Base-by-base conservation (phyloP, 2,797 vertebrate species). In the Acanthurus tractus region DNA sequence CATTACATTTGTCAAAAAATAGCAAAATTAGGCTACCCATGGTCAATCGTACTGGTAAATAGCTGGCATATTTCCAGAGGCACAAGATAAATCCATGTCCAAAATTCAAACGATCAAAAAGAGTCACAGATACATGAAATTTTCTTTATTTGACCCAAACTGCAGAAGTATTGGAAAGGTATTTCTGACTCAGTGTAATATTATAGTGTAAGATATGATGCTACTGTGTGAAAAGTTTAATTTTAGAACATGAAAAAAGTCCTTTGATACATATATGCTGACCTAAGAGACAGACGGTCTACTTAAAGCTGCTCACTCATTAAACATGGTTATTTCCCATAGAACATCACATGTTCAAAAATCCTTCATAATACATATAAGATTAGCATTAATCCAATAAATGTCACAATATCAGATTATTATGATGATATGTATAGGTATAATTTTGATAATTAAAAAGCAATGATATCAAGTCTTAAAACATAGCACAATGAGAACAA, bases 111-210 rank as follows among this genome's bases (percentile, higher is more conserved):
- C 4, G 22, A 81, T 87, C 80, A 83, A 80, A 90, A 72, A 20
- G 13, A 74, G 6, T 88, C 85, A 71, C 85, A 88, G 68, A 61
- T 29, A 74, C 29, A 42, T 83, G 82, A 74, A 9, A 75, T 73
- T 62, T 87, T 89, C 82, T 76, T 79, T 64, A 79, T 86, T 80
- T 86, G 87, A 74, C 69, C 82, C 20, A 70, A 84, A 68, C 69
- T 78, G 68, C 67, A 80, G 70, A 62, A 13, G 74, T n/a, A 12
- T 20, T 44, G 25, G 42, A 48, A 72, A 76, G 82, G 72, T 65
- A 78, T 82, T 78, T 88, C 82, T 89, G 85, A 87, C 76, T 86
- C 61, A 66, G 57, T 71, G 52, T 89, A 46, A 48, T 73, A 52
- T 80, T 70, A 68, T n/a, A 74, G 71, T 89, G 79, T 66, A 74